These are phyloP conservation scores for Ophion ventricosus DNA, from an alignment of 2,888 invertebrate genomes.

Conservation along the genomic window DNA sequence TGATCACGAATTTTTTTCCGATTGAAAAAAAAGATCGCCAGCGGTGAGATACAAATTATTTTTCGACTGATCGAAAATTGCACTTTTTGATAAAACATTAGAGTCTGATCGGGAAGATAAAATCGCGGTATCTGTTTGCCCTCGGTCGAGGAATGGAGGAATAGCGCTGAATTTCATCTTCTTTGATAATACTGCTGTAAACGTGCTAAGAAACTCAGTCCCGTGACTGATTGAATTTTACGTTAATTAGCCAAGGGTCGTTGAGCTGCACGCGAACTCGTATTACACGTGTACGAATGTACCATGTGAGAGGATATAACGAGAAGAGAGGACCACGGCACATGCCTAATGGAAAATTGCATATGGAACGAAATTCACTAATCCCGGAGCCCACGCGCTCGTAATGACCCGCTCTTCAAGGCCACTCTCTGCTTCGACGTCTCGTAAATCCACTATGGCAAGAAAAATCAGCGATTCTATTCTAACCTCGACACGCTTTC, in stretches of 20 bases:
- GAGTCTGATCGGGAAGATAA: not conserved
- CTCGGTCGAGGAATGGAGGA: not conserved
- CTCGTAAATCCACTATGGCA: conserved; percentile 35
- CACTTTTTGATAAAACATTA: not conserved
- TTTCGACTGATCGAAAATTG: not conserved
- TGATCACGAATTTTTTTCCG: not conserved
- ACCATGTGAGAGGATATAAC: conserved; percentile 69
- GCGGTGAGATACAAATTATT: not conserved
- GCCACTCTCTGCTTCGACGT: conserved; percentile 21
- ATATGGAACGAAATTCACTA: conserved; percentile 66
- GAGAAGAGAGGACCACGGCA: conserved; percentile 55
- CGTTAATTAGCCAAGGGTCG: conserved; percentile 80
- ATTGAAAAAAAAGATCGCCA: not conserved
- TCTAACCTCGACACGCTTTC: conserved; percentile 16
- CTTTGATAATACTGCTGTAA: conserved; percentile 57
- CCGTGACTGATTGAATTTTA: conserved; percentile 79
- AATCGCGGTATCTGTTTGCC: conserved; percentile 6
- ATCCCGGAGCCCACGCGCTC: conserved; percentile 27
- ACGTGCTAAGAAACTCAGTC: conserved; percentile 58
- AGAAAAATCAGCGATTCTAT: conserved; percentile 30
- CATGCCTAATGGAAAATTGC: conserved; percentile 69
- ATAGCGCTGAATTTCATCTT: conserved; percentile 12
- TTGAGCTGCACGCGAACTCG: conserved; percentile 77
- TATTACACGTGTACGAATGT: conserved; percentile 38
- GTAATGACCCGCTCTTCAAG: conserved; percentile 43